phyloP scores from a whole-genome alignment of 2,113 vertebrate genomes.

The Peromyscus leucopus region DNA sequence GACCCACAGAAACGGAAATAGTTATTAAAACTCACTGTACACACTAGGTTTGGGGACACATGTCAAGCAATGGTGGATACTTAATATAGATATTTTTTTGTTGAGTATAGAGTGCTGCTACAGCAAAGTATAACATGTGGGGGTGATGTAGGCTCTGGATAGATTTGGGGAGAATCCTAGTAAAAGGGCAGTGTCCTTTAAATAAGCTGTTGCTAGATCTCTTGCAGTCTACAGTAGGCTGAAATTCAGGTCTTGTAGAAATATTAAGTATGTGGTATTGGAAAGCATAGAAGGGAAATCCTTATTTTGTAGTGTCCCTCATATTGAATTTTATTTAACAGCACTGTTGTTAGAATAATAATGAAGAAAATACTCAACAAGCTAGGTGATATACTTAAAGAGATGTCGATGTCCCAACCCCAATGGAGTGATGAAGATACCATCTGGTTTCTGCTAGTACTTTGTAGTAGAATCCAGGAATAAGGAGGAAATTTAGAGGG shows the following conservation, averaged over 20 bases:
- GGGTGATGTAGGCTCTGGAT: background rate
- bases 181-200: background rate
- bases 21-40: background rate
- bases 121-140: background rate
- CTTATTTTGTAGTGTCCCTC: background rate
- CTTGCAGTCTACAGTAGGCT: background rate
- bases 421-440: background rate
- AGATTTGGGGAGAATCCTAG: background rate
- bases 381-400: background rate
- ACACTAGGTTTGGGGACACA: background rate
- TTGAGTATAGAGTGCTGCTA: background rate
- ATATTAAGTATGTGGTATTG: background rate
- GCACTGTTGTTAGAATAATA: background rate
- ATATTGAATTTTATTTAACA: background rate
- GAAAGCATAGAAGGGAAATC: background rate
- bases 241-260: background rate
- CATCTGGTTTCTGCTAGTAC: background rate
- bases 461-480: background rate
- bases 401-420: background rate
- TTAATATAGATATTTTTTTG: background rate
- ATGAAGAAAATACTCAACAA: background rate
- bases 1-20: background rate
- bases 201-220: background rate
- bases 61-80: background rate
- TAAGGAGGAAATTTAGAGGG: background rate